Evolutionary conservation across 2,888 invertebrate genomes (phyloP).

Genomic region (Drosophila mettleri): DNA sequence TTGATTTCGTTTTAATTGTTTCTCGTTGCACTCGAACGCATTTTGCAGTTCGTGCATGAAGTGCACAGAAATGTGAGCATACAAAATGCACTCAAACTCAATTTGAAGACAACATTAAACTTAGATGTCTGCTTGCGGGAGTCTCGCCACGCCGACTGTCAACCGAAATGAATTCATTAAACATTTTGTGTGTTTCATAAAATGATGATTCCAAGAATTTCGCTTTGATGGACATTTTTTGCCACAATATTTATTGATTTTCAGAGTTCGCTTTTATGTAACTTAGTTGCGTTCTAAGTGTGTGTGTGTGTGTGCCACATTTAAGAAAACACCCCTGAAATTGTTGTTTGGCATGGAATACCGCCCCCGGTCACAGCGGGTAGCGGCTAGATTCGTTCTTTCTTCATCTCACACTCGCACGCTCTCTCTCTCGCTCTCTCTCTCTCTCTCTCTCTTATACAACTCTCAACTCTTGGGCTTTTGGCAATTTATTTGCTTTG

Average conservation of each 20-base stretch:
- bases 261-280: conserved; percentile 35
- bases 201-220: conserved; percentile 29
- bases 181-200: conserved; percentile 20
- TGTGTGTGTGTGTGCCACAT: conserved; percentile 7
- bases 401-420: background rate
- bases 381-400: conserved; percentile 17
- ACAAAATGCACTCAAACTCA: conserved; percentile 30
- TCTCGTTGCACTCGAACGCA: conserved; percentile 63
- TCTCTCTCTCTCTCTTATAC: background rate
- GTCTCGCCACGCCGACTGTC: conserved; percentile 6
- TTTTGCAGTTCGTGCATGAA: conserved; percentile 66
- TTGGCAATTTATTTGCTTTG: conserved; percentile 62
- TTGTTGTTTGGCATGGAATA: conserved; percentile 33
- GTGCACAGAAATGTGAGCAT: conserved; percentile 33
- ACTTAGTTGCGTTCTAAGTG: conserved; percentile 37
- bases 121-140: conserved; percentile 20
- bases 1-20: conserved; percentile 68
- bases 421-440: conserved; percentile 1
- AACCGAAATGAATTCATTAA: conserved; percentile 36
- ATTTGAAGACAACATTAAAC: conserved; percentile 28
- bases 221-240: conserved; percentile 24
- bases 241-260: conserved; percentile 62
- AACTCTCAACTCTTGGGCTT: conserved; percentile 20
- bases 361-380: conserved; percentile 57
- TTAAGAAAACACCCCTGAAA: conserved; percentile 54